Conservation (phyloP, 1,140 invertebrate genomes). For the Andricus grossulariae region DNA sequence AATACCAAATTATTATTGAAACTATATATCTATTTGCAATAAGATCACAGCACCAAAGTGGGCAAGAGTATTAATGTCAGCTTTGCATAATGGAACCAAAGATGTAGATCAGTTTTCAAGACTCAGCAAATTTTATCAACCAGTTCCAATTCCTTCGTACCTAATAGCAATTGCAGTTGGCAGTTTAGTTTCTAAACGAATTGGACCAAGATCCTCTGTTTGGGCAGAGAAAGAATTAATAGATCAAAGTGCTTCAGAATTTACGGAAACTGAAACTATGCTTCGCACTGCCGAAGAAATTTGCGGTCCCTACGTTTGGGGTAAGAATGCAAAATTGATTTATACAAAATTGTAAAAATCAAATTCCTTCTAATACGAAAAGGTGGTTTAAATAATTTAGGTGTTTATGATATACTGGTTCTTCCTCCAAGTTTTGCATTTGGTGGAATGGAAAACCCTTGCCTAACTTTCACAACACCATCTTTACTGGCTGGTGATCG, state of each 20-base stretch:
- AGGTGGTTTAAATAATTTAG: constrained; percentile 38
- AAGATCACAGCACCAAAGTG: constrained; percentile 85
- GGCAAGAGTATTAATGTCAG: constrained; percentile 93
- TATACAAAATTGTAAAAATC: not conserved
- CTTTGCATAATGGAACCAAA: constrained; percentile 78
- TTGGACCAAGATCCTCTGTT: constrained; percentile 88
- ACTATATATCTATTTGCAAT: not conserved
- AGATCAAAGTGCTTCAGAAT: constrained; percentile 90
- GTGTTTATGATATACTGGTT: constrained; percentile 91
- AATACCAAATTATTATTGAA: not conserved
- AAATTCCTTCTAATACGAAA: not conserved
- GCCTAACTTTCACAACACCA: constrained; percentile 95
- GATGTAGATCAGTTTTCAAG: constrained; percentile 66
- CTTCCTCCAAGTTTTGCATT: constrained; percentile 96
- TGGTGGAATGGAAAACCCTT: constrained; percentile 99
- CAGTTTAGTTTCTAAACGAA: constrained; percentile 83
- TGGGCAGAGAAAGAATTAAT: constrained; percentile 94
- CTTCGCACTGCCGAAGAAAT: constrained; percentile 88
- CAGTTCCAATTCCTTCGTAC: constrained; percentile 85
- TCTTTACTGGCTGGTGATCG: constrained; percentile 92
- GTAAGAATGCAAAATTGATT: constrained; percentile 52
- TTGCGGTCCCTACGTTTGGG: constrained; percentile 90
- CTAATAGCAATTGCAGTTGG: constrained; percentile 93
- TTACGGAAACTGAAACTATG: constrained; percentile 91
- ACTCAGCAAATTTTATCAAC: constrained; percentile 84